phyloP scores from a whole-genome alignment of 2,888 invertebrate species.

The Celastrina argiolus region DNA sequence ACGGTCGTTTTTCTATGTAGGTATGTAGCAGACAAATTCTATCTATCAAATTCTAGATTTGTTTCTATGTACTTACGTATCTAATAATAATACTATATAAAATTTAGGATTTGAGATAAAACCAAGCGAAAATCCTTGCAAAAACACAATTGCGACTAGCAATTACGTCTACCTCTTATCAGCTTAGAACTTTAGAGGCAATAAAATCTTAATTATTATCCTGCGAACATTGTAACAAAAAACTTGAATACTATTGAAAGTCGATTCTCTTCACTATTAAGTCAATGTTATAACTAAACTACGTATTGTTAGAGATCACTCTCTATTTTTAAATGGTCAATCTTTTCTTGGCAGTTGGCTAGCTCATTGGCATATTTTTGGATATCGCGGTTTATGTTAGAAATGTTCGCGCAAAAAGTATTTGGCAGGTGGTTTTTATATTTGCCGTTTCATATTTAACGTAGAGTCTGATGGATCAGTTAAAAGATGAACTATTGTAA shows the following conservation, averaged over 20 bases:
- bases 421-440: neutral
- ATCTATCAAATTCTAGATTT: too few species aligned
- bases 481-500: too few species aligned
- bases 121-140: too few species aligned
- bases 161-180: neutral
- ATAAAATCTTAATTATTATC: neutral
- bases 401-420: neutral
- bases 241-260: neutral
- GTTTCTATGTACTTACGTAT: too few species aligned
- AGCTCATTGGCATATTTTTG: neutral
- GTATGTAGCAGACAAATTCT: too few species aligned
- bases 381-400: neutral
- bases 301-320: neutral
- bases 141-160: too few species aligned
- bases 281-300: neutral
- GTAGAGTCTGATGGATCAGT: too few species aligned
- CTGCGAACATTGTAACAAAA: conserved; percentile 6
- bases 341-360: conserved; percentile 1
- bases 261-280: neutral
- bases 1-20: too few species aligned
- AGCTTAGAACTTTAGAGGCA: neutral
- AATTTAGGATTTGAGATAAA: too few species aligned
- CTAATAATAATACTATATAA: too few species aligned
- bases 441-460: too few species aligned
- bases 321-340: neutral